Evolutionary conservation across 2,888 invertebrate species (phyloP), one percentile per base, ranked within the genome.

Genomic region (Apamea crenata): DNA sequence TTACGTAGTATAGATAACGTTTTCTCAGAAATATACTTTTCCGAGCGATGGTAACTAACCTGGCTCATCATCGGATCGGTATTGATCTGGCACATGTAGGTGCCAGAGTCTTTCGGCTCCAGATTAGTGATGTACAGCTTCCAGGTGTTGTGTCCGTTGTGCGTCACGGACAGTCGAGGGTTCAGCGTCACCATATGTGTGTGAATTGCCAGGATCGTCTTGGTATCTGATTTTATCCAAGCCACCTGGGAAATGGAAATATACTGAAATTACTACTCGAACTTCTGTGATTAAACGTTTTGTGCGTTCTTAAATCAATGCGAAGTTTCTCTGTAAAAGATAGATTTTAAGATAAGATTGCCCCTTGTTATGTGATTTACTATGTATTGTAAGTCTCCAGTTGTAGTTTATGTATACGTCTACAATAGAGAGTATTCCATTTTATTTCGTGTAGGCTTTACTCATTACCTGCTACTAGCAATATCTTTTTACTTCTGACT

Each of bases 71-170:
- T 99, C 67, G 99, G 99, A 93, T 98, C 98, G 56, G 99, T 99
- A 95, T 99, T 99, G 92, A 99, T 98, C 96, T 99, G 99, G 95
- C 99, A 99, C 99, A 99, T 99, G 96, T 99, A 99, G 71, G 98
- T 98, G 89, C 99, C 99, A 56, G 98, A 98, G 95, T 99, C 99
- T 93, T 98, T 98, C 92, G 98, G 98, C 96, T 99, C 98, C 87
- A 99, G 99, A 93, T 98, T 98, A 91, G 98, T 98, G 95, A 99
- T 98, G 96, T 98, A 98, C 92, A 99, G 97, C 96, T 98, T 99
- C 99, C 99, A 99, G 89, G 99, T 99, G 96, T 99, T 98, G 97
- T 99, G 99, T 47, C 99, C 99, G 95, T 99, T 99, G 97, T 99
- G 99, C 87, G 98, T 98, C 89, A 99, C 99, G 76, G 98, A 98